Evolutionary conservation across 1,140 invertebrate genomes (phyloP).

Genomic region (Cyclargus thomasi): DNA sequence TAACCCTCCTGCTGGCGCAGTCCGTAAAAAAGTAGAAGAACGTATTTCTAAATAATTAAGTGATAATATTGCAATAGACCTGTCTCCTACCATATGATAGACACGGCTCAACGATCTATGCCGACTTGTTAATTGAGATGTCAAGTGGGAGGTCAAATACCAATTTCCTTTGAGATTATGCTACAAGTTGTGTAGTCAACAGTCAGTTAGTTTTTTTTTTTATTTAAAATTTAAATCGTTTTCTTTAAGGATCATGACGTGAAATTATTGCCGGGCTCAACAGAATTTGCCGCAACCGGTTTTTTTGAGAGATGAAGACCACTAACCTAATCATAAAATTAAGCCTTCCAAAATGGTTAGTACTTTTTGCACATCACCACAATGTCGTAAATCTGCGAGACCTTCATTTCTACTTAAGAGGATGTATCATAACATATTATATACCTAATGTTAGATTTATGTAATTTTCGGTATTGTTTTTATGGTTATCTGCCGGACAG

Average conservation of each 20-base stretch:
- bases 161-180: slow-evolving; percentile 68
- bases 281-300: too few relatives aligned
- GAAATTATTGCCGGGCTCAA: not conserved
- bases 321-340: too few relatives aligned
- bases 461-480: too few relatives aligned
- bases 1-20: too few relatives aligned
- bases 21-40: not conserved
- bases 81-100: not conserved
- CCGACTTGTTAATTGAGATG: slow-evolving; percentile 46
- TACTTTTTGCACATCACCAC: too few relatives aligned
- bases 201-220: slow-evolving; percentile 8
- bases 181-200: slow-evolving; percentile 49
- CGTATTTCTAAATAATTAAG: not conserved
- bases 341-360: too few relatives aligned
- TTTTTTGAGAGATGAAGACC: too few relatives aligned
- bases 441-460: not conserved
- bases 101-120: not conserved
- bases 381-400: too few relatives aligned
- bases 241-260: not conserved
- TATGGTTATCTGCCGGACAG: too few relatives aligned
- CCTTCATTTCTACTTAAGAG: not conserved
- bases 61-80: not conserved
- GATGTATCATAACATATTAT: not conserved
- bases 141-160: slow-evolving; percentile 65
- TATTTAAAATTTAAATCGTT: not conserved